Percentiles rank a stretch among this genome's conserved stretches.
These are phyloP conservation scores for Drosophila ironensis DNA, from an alignment of 1,140 invertebrate genomes.

Conservation along the genomic window DNA sequence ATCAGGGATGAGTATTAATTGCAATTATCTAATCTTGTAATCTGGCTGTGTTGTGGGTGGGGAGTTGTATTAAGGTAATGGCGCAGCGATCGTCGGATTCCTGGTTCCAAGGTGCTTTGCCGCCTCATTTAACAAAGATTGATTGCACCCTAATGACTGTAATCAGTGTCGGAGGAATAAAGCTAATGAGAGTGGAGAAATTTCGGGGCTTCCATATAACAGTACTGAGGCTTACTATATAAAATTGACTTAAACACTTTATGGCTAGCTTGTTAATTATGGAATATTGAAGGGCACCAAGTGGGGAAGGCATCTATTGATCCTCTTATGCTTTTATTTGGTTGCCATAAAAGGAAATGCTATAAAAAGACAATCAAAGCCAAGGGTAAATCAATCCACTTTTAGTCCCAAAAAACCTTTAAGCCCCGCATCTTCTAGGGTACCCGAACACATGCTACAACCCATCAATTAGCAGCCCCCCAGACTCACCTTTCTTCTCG, in stretches of 20 bases:
- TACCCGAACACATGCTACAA: slow-evolving; percentile 32
- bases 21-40: slow-evolving; percentile 64
- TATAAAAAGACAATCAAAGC: no score
- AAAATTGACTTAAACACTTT: no score
- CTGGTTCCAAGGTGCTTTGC: slow-evolving; percentile 3
- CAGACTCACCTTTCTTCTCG: slow-evolving; percentile 25
- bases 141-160: slow-evolving; percentile 1
- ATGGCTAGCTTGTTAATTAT: no score
- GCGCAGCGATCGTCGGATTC: slow-evolving; percentile 3
- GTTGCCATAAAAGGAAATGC: no score
- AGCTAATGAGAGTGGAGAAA: neutral
- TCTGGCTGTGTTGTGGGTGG: neutral
- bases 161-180: neutral
- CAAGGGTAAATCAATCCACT: no score
- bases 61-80: slow-evolving; percentile 6
- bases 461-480: slow-evolving; percentile 31
- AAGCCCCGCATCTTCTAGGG: neutral
- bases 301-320: no score
- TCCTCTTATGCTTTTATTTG: no score
- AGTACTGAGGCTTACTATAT: no score
- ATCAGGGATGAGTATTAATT: slow-evolving; percentile 56
- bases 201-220: neutral
- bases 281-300: no score
- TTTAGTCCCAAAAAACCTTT: neutral
- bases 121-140: slow-evolving; percentile 7